Evolutionary conservation across 2,888 invertebrate species (phyloP).

Genomic region (Orthosia gothica): DNA sequence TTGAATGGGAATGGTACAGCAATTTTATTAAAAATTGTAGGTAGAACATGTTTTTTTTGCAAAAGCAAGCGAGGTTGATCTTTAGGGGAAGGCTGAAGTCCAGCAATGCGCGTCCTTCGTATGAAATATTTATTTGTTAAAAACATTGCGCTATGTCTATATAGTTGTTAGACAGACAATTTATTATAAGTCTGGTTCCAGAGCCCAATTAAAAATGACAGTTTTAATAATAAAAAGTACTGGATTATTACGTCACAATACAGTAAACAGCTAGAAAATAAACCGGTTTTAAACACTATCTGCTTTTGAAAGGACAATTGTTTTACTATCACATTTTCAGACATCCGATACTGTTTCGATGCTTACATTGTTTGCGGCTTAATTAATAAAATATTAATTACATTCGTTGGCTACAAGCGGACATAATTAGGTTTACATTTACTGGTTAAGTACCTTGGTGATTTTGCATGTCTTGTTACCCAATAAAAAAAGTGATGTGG

Average conservation of each 20-base stretch:
- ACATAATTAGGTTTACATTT: not conserved
- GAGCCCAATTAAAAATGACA: not conserved
- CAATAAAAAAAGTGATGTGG: not conserved
- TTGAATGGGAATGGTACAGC: slow-evolving; percentile 33
- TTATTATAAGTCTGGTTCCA: not conserved
- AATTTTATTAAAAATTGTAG: not conserved
- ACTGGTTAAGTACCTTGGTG: not conserved
- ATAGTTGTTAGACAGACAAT: not conserved
- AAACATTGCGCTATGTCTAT: too few species aligned
- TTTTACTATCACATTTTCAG: slow-evolving; percentile 6
- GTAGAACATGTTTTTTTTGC: not conserved
- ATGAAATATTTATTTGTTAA: too few species aligned
- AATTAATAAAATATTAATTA: slow-evolving; percentile 36
- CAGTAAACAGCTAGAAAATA: not conserved
- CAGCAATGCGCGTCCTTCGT: too few species aligned
- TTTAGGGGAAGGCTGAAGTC: too few species aligned
- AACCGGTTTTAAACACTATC: slow-evolving; percentile 18
- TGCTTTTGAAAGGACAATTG: slow-evolving; percentile 30
- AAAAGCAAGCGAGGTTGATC: not conserved
- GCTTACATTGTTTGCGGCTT: slow-evolving; percentile 29
- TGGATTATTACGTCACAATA: not conserved
- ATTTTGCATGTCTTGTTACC: too few species aligned
- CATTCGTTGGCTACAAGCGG: slow-evolving; percentile 10
- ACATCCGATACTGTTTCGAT: slow-evolving; percentile 16
- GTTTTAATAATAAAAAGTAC: not conserved